Base-by-base conservation (phyloP, 1,140 invertebrate genomes). In the Galendromus occidentalis region DNA sequence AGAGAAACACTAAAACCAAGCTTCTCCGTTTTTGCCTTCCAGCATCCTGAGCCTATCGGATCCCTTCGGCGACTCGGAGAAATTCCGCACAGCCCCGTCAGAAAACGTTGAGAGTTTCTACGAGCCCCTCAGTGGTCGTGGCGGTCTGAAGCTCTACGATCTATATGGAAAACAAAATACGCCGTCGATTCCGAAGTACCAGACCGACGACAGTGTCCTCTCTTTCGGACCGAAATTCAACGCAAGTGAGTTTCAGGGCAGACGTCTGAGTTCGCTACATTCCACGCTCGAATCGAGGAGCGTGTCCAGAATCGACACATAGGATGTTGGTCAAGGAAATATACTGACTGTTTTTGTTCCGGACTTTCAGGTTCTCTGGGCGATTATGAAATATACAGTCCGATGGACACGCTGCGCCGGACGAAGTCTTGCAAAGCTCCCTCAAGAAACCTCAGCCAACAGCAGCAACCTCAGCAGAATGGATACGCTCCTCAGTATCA, bases 341-440 rank as follows among this genome's bases (percentile, higher is more conserved):
- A n/a, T n/a, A n/a, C n/a, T n/a, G n/a, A n/a, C n/a, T n/a, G n/a
- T n/a, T n/a, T n/a, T n/a, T n/a, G n/a, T 47, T 47, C 20, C 20
- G 20, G 45, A 7, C 6, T 59, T 59, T 9, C 51, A 59, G 51
- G 25, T 20, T 59, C 51, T 14, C 51, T 59, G 17, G 51, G 51
- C 22, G 51, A 59, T 9, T 59, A 59, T 22, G 51, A 59, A 25
- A 59, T 59, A 14, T 59, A 59, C 22, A 59, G 51, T 25, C 51
- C 51, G 25, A 59, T 59, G 51, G 51, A 33, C 12, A 29, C 51
- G 14, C 51, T 59, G 25, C 51, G 51, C 25, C 12, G 51, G 14
- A 59, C 51, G 33, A 59, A 59, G 9, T 59, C 51, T 6, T 59
- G 51, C 51, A 59, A 59, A 22, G 51, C 51, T 59, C 51, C 51